Evolutionary conservation across 2,888 invertebrate species (phyloP), one percentile per base, ranked within the genome.

Genomic region (Phania funesta): DNA sequence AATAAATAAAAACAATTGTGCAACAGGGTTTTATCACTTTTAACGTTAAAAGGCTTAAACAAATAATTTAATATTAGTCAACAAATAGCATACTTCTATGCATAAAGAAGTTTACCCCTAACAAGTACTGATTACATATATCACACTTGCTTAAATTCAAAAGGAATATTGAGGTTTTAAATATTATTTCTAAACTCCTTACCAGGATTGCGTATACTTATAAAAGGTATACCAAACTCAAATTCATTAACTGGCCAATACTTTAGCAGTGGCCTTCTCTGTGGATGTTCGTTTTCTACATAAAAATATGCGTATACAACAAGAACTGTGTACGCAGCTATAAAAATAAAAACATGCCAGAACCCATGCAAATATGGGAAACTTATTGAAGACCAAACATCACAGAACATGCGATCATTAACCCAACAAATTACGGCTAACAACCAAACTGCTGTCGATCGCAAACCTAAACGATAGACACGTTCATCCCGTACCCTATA

Each of bases 281-380:
- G 94, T 1, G 96, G 95, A 79, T 93, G 92, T 87, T 96, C 95
- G 60, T 94, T 94, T 68, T 93, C 92, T 0, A 95, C 96, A 86
- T 95, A 94, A 88, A 96, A 95, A 88, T 95, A 96, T 0, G 96
- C 95, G 87, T 95, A 95, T 0, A 96, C 92, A 6, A 96, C 96
- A 18, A 95, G 92, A 13, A 94, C 94, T 5, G 95, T 95, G 86
- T 96, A 96, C 35, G 95, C 93, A 0, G 95, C 94, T 62, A 96
- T 95, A 87, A 95, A 96, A 84, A 96, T 95, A 67, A 96, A 93
- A 13, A 96, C 91, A 89, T 96, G 96, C 96, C 96, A 96, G 18
- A 96, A 92, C 11, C 95, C 95, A 89, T 96, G 96, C 87, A 96
- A 92, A 90, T 96, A 96, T 0, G 96, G 96, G 86, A 96, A 95